phyloP scores from a whole-genome alignment of 2,113 vertebrate genomes.

The Saguinus midas region DNA sequence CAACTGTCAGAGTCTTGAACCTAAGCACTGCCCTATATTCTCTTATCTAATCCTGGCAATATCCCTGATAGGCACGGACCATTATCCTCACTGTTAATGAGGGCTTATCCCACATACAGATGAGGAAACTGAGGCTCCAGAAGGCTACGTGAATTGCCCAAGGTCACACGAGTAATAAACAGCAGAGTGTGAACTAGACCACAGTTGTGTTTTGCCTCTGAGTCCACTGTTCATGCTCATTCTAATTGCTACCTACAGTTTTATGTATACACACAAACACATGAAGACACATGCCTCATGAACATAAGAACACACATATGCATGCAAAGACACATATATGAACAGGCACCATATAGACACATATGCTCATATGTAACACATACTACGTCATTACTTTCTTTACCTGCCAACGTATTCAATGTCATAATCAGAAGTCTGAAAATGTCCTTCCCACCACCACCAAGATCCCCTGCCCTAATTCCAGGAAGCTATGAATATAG shows the following conservation, averaged over 20 bases:
- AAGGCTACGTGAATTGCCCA: background rate
- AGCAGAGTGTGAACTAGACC: background rate
- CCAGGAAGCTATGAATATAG: background rate
- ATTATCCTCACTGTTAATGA: background rate
- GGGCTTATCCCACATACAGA: background rate
- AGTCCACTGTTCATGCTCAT: background rate
- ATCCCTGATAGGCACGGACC: fast-evolving
- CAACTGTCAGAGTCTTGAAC: background rate
- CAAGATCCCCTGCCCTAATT: background rate
- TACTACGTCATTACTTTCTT: background rate
- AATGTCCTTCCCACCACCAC: background rate
- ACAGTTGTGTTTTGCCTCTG: background rate
- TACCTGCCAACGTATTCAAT: background rate
- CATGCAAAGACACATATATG: background rate
- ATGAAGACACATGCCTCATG: background rate
- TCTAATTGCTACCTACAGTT: background rate
- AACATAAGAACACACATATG: background rate
- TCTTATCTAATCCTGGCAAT: background rate
- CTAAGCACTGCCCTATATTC: background rate
- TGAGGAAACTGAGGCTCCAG: background rate
- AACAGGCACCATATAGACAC: background rate
- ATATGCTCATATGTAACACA: background rate
- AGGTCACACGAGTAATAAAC: background rate
- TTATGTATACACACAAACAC: background rate
- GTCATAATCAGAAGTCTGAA: background rate